These are phyloP conservation scores for Camelus dromedarius DNA, from an alignment of 2,113 vertebrate species.

Conservation along the genomic window DNA sequence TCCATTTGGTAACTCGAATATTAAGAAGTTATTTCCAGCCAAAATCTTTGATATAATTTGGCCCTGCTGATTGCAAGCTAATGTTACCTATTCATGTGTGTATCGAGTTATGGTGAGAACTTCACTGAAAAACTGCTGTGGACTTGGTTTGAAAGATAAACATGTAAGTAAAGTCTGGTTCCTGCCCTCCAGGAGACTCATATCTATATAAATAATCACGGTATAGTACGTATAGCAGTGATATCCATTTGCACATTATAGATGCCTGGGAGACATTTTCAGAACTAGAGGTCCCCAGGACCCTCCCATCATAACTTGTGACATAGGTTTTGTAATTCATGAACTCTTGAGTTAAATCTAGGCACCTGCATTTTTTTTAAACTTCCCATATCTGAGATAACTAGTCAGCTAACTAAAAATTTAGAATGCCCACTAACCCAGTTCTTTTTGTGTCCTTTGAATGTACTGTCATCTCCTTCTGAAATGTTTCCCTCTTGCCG, in stretches of 20 bases:
- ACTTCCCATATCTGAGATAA: neutral
- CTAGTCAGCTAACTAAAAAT: neutral
- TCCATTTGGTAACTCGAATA: neutral
- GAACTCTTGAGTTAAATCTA: neutral
- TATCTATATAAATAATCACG: no score
- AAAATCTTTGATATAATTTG: neutral
- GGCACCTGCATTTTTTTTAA: neutral
- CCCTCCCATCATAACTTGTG: neutral
- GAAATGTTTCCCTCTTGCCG: neutral
- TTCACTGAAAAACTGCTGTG: neutral
- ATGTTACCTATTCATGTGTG: neutral
- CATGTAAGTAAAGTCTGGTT: neutral
- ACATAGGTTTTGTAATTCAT: neutral
- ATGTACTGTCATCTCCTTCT: neutral
- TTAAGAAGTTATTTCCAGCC: neutral
- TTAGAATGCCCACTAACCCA: neutral
- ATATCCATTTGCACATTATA: neutral
- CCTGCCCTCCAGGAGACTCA: neutral
- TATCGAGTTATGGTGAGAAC: neutral
- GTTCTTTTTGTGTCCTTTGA: neutral
- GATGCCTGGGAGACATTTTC: neutral
- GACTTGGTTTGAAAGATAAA: neutral
- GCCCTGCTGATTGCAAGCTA: neutral
- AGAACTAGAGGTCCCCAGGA: neutral
- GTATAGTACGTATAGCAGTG: neutral